Evolutionary conservation across 2,888 invertebrate genomes (phyloP), one percentile per base, ranked within the genome.

Genomic region (Acheta domesticus): DNA sequence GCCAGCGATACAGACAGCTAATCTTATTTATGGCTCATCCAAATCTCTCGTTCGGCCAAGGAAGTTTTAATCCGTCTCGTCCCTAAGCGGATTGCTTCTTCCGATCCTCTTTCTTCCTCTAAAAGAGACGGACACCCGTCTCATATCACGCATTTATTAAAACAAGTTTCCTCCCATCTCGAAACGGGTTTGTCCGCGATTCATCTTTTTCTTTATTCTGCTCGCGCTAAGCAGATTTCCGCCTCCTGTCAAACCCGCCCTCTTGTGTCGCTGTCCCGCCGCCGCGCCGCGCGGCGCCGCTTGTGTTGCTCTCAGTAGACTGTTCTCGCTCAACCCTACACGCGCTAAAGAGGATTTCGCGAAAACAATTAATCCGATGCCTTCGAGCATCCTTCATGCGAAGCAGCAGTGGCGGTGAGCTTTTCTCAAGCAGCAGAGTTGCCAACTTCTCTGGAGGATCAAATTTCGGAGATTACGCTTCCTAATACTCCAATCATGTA

Each of bases 21-120:
- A 62, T 62, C 62, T 62, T 62, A 62, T 62, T 62, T 62, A 62
- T n/a, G n/a, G 62, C n/a, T 62, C 14, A 62, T 62, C 62, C 62
- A 62, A 62, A 62, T 19, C 62, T 19, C n/a, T n/a, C 62, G 62
- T n/a, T 62, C 16, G 62, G 62, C 62, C 14, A 62, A 62, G 62
- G 62, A 62, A 62, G 62, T 62, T 62, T 62, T 62, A 62, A 62
- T 62, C 62, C 62, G 4, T 14, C 62, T 62, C 62, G 14, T 62
- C 8, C 16, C 62, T 62, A 62, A 62, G 62, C 11, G 62, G 62
- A 62, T 62, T 62, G 14, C 62, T 62, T 62, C 62, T n/a, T 36
- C 36, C 36, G 36, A 36, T 36, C 36, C 36, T 36, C 14, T 62
- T n/a, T 62, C n/a, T 62, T 62, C 16, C 62, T 62, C n/a, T 62